Evolutionary conservation across 2,888 invertebrate genomes (phyloP), one percentile per base, ranked within the genome.

Genomic region (Melanostoma scalare): DNA sequence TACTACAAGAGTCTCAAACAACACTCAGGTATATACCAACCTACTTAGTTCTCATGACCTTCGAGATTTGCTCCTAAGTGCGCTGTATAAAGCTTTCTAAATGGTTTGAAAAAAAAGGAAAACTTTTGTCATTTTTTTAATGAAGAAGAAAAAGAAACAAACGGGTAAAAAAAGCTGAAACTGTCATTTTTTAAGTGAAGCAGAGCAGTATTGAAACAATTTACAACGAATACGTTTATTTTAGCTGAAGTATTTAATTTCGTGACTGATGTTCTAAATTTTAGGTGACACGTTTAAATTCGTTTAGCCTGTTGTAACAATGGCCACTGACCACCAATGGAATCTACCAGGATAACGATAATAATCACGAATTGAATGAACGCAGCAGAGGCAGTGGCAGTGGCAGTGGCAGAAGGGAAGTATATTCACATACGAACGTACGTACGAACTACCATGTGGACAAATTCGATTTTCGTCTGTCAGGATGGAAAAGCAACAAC

Each of bases 401-500:
- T 20, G 38, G 48, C 9, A 48, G 20, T 30, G 4, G 58, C 31
- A 44, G 44, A 58, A 35, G 10, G 1, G 58, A 1, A 33, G n/a
- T 44, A 3, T n/a, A 46, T 6, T 42, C 3, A 58, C 58, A 42
- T 31, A 31, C 42, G 42, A 46, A 61, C 61, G 42, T 33, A n/a
- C 42, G 44, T 48, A 61, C 20, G 20, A 1, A 20, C 20, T 48
- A 63, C 65, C 78, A 73, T 78, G 73, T 65, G 73, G 78, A 78
- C 78, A 67, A 78, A 78, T 78, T 78, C 78, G 78, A 78, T 78
- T 78, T 78, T 72, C 72, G 67, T 78, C 65, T 78, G 78, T 78
- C 78, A 78, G 73, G 65, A 78, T 78, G 78, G 73, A 73, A 78
- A 78, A 78, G 78, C 78, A 78, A 78, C 78, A 78, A 78, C 78